Percentiles rank a stretch among this genome's conserved stretches.
Conservation (phyloP, 2,113 vertebrate genomes). For the Psilopsiagon aymara region DNA sequence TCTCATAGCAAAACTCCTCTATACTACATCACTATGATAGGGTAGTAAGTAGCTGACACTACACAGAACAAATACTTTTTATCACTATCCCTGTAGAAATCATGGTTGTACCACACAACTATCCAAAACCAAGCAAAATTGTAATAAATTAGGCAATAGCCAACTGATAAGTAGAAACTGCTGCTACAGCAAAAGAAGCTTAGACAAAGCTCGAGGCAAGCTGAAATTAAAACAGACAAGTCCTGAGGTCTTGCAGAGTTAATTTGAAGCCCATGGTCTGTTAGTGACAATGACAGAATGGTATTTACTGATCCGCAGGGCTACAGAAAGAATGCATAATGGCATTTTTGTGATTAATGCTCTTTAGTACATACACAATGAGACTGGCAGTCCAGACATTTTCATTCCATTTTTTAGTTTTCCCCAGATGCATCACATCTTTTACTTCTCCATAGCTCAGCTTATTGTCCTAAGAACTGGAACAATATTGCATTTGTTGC, state of each 20-base stretch:
- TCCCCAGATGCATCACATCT: background rate
- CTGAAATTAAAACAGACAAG: background rate
- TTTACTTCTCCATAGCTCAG: background rate
- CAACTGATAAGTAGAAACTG: background rate
- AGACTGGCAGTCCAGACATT: background rate
- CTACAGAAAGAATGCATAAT: background rate
- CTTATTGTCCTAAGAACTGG: background rate
- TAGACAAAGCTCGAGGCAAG: background rate
- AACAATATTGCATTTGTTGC: background rate
- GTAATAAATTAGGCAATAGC: background rate
- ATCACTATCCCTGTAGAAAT: background rate
- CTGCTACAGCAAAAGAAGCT: background rate
- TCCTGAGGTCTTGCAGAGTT: background rate
- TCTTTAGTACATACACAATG: background rate
- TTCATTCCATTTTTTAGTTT: background rate
- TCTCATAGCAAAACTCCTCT: background rate
- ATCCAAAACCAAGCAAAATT: background rate
- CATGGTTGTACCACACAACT: background rate
- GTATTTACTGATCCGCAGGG: background rate
- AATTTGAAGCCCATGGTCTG: background rate
- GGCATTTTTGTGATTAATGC: background rate
- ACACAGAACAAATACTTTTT: background rate
- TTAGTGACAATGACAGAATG: background rate
- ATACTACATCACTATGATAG: too few species aligned
- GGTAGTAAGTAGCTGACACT: rapidly evolving